phyloP scores from a whole-genome alignment of 2,888 invertebrate species.

The Eledone cirrhosa region DNA sequence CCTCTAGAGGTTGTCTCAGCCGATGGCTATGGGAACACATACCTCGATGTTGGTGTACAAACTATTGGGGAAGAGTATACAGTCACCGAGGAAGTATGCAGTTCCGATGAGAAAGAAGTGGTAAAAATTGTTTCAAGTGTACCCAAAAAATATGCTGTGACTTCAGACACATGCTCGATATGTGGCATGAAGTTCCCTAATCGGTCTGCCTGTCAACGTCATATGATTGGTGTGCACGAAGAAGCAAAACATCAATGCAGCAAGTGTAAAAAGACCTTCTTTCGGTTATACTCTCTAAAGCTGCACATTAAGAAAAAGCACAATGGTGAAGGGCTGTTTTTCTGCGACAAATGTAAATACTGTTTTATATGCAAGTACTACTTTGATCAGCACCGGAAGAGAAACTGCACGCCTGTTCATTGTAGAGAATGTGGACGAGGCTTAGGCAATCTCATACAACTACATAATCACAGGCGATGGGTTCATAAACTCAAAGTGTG shows the following conservation, averaged over 20 bases:
- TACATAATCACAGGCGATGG: constrained; percentile 14
- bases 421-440: constrained; percentile 24
- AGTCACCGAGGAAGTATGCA: constrained; percentile 13
- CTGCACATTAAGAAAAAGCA: constrained; percentile 20
- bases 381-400: constrained; percentile 21
- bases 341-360: constrained; percentile 22
- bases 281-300: constrained; percentile 4
- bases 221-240: constrained; percentile 11
- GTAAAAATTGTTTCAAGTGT: not conserved
- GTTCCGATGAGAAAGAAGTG: not conserved
- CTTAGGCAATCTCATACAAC: constrained; percentile 4
- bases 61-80: constrained; percentile 23
- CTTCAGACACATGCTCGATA: not conserved
- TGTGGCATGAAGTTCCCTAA: constrained; percentile 6
- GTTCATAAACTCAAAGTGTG: not conserved
- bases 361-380: constrained; percentile 12
- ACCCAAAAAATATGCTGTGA: constrained; percentile 5
- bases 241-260: constrained; percentile 13
- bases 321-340: constrained; percentile 20
- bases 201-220: constrained; percentile 13
- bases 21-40: constrained; percentile 7
- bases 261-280: constrained; percentile 17
- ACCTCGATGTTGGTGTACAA: constrained; percentile 15
- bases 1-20: constrained; percentile 2
- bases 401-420: constrained; percentile 18